Conservation (phyloP, 2,797 vertebrate genomes). For the Urocyon cinereoargenteus region DNA sequence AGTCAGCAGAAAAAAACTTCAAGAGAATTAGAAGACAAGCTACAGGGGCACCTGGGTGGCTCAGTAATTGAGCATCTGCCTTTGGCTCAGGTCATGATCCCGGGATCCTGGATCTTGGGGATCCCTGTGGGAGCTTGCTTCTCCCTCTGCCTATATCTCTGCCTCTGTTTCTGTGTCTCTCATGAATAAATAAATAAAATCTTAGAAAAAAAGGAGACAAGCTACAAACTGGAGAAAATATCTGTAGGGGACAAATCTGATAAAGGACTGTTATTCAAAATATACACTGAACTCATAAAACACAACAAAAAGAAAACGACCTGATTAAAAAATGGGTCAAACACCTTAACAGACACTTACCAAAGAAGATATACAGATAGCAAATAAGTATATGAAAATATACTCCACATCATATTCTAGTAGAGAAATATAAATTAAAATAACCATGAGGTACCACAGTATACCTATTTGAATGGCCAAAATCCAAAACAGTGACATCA, state of each 20-base stretch:
- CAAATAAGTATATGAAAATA: neutral
- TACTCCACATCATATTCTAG: neutral
- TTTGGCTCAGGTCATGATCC: too few relatives aligned
- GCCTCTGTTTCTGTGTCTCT: too few relatives aligned
- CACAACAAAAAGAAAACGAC: neutral
- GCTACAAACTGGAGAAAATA: neutral
- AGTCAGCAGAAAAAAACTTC: neutral
- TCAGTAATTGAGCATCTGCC: too few relatives aligned
- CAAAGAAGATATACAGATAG: neutral
- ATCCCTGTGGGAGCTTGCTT: too few relatives aligned
- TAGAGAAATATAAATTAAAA: neutral
- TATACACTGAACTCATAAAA: neutral
- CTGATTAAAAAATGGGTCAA: neutral
- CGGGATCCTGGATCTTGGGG: too few relatives aligned
- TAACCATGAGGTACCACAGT: neutral
- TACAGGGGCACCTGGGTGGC: neutral
- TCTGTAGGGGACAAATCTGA: neutral
- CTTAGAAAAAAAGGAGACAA: neutral
- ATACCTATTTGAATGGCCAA: neutral
- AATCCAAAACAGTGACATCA: neutral
- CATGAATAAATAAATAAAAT: too few relatives aligned
- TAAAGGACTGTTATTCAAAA: neutral
- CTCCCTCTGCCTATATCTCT: too few relatives aligned
- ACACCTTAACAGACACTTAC: neutral
- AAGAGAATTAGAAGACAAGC: neutral